A percentile compares a stretch with the other conserved stretches of the same genome.
phyloP scores from a whole-genome alignment of 1,140 invertebrate genomes.

The Aphelinus atriplicis region DNA sequence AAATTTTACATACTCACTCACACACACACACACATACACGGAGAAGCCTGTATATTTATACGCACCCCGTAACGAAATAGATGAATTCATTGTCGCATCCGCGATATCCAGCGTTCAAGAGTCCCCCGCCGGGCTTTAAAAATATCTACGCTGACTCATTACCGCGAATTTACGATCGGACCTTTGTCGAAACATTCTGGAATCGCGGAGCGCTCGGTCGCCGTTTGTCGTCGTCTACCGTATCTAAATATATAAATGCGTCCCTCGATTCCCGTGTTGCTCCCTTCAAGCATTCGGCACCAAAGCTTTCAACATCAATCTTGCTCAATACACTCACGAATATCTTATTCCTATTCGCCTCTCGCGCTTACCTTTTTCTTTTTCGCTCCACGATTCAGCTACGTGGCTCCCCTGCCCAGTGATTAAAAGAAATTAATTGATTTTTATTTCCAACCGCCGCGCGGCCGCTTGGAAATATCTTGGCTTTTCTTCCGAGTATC shows the following conservation, averaged over 20 bases:
- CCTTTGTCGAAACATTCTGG: slow-evolving; percentile 23
- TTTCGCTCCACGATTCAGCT: too few relatives aligned
- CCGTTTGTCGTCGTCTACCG: background rate
- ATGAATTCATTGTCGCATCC: slow-evolving; percentile 14
- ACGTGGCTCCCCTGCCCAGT: too few relatives aligned
- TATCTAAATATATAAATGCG: slow-evolving; percentile 29
- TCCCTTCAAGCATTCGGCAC: background rate
- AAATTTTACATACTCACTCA: background rate
- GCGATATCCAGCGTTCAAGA: background rate
- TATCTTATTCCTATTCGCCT: slow-evolving; percentile 1
- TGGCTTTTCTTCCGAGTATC: too few relatives aligned
- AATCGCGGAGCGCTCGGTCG: background rate
- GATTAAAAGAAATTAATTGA: too few relatives aligned
- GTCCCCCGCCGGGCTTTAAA: background rate
- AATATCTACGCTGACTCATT: slow-evolving; percentile 35
- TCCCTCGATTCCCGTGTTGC: background rate
- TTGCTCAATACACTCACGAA: background rate
- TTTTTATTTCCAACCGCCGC: too few relatives aligned
- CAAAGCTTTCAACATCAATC: slow-evolving; percentile 14
- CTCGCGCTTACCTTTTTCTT: background rate
- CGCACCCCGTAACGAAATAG: background rate
- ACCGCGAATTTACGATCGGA: slow-evolving; percentile 30
- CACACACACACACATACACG: too few relatives aligned
- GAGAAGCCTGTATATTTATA: too few relatives aligned
- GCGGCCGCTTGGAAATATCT: too few relatives aligned